Base-by-base conservation (phyloP, 2,113 vertebrate genomes). In the Martes martes region DNA sequence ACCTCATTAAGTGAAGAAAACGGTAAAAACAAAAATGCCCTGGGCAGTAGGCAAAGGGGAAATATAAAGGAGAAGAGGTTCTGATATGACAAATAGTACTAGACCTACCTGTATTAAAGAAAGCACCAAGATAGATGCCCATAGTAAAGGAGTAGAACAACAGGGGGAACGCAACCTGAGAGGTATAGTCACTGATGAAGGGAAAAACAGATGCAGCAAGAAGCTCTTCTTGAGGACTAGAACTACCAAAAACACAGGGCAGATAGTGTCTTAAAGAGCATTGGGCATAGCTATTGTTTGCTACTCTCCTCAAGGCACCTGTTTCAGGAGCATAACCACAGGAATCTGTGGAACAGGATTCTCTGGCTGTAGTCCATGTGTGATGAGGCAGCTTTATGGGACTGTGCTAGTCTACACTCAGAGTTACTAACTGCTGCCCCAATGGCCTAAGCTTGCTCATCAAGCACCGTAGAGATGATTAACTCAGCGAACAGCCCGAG, bases 391-490 rank as follows among this genome's bases (percentile, higher is more conserved):
- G 0, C 18, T 85, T 69, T 36, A 11, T 11, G 8, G 6, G 5
- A 16, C 18, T 6, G 0, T 16, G 33, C 6, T 55, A 36, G 85
- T 18, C 63, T n/a, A 36, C 3, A 21, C 28, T 14, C 16, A 23
- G 33, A 19, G 45, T 16, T 31, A 10, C 18, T 36, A 23, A 47
- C 1, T 2, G 31, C 4, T 78, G 82, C 2, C 47, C 15, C 4
- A 1, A 0, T 0, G 9, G 21, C 21, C 21, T 11, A 19, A 61
- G 28, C 69, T 5, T 11, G 5, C 16, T 15, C 57, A 14, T 9
- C 23, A 33, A 11, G 65, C 7, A 24, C 2, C 18, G 15, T 1
- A 76, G n/a, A 59, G 26, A 4, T 57, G 16, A 6, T 42, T 67
- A 67, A 67, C 63, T 67, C 63, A 33, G 23, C 11, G 26, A 82